phyloP scores from a whole-genome alignment of 1,140 invertebrate species.

The Magallana gigas region DNA sequence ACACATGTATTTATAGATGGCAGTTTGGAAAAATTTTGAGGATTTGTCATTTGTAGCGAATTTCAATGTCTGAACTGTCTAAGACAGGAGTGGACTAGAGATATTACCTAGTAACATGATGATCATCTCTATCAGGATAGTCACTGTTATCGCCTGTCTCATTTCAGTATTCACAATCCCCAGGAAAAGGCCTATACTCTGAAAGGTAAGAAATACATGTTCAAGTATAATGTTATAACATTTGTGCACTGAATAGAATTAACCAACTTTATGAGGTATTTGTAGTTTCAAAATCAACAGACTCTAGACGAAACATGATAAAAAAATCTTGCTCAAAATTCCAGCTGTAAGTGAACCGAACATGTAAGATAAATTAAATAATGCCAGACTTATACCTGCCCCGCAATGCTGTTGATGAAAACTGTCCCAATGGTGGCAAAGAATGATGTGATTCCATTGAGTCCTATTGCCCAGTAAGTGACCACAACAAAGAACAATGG shows the following conservation, averaged over 20 bases:
- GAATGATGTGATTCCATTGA: slow-evolving; percentile 82
- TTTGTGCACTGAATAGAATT: no score
- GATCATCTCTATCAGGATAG: slow-evolving; percentile 89
- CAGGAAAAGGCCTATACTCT: slow-evolving; percentile 92
- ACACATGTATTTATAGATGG: no score
- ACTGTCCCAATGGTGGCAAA: slow-evolving; percentile 87
- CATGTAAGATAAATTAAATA: no score
- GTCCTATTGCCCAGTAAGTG: slow-evolving; percentile 88
- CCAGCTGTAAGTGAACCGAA: no score
- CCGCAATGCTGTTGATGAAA: slow-evolving; percentile 88
- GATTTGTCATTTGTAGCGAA: no score
- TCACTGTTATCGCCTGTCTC: slow-evolving; percentile 90
- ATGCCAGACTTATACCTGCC: slow-evolving; percentile 81
- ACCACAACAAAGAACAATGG: slow-evolving; percentile 84
- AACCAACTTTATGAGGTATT: no score
- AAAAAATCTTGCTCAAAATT: no score
- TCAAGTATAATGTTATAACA: no score
- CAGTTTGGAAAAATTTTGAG: no score
- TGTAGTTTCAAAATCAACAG: no score
- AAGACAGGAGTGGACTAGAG: neutral
- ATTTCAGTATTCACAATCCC: slow-evolving; percentile 90
- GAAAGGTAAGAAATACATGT: slow-evolving; percentile 44
- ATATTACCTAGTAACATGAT: slow-evolving; percentile 87
- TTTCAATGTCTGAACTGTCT: no score
- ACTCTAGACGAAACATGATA: no score